Percentiles rank a stretch among this genome's conserved stretches.
Conservation (phyloP, 2,888 invertebrate genomes). For the Xiphydria camelus region DNA sequence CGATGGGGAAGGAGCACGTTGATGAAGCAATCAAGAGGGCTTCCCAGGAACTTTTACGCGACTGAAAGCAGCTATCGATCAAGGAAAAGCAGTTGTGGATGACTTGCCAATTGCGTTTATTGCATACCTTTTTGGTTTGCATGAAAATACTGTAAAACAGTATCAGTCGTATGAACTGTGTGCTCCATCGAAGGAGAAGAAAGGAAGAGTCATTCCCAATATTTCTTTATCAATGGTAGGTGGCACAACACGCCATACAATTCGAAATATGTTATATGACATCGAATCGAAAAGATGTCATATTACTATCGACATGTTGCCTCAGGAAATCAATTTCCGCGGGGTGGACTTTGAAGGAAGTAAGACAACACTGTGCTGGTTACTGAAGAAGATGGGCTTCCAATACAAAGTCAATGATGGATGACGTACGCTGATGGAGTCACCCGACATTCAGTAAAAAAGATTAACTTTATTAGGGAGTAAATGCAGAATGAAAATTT, state of each 20-base stretch:
- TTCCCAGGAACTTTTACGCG: too few species aligned
- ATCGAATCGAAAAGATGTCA: background rate
- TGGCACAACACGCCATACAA: background rate
- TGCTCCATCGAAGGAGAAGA: background rate
- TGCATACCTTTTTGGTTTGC: background rate
- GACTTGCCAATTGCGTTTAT: background rate
- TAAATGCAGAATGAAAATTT: background rate
- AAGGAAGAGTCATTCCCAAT: background rate
- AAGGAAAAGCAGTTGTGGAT: background rate
- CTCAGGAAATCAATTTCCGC: background rate
- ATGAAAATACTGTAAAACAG: background rate
- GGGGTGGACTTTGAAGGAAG: background rate
- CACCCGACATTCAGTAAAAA: background rate
- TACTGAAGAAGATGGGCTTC: background rate
- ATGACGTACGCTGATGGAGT: background rate
- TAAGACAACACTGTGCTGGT: background rate
- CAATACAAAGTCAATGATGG: background rate
- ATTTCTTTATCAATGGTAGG: background rate
- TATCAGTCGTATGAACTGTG: background rate
- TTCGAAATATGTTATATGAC: background rate
- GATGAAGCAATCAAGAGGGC: too few species aligned
- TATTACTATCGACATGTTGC: background rate
- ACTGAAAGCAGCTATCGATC: too few species aligned
- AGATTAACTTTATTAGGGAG: background rate
- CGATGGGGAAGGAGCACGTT: too few species aligned